Conservation (phyloP, 2,797 vertebrate genomes). For the Hafferia zeledoni region DNA sequence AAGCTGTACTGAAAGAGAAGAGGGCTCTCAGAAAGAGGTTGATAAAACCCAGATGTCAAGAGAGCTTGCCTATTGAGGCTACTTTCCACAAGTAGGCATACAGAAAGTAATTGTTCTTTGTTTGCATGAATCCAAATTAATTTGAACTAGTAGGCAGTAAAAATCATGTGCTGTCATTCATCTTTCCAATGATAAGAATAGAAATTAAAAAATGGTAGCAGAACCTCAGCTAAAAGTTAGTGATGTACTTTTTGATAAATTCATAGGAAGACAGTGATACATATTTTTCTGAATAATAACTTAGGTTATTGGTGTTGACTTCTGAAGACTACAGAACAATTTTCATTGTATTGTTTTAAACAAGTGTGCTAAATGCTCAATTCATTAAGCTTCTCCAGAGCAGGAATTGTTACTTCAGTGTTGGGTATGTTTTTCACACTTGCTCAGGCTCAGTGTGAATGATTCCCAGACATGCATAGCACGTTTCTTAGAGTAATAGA, state of each 20-base stretch:
- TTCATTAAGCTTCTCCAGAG: not conserved
- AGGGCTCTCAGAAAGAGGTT: slow-evolving; percentile 82
- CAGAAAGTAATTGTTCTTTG: not conserved
- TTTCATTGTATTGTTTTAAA: not conserved
- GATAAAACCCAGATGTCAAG: slow-evolving; percentile 80
- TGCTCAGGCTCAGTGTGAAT: not conserved
- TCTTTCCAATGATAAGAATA: not conserved
- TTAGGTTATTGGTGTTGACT: not conserved
- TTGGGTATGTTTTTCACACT: not conserved
- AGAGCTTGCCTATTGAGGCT: slow-evolving; percentile 84
- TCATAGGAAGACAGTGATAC: not conserved
- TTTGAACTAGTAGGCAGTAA: not conserved
- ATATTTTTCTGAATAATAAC: not conserved
- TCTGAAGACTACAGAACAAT: not conserved
- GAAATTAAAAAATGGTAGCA: not conserved
- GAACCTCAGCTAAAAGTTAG: not conserved
- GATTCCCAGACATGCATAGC: not conserved
- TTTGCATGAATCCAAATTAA: not conserved
- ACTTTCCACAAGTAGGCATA: slow-evolving; percentile 83
- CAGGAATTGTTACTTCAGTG: not conserved
- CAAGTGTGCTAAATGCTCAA: not conserved
- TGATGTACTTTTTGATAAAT: not conserved
- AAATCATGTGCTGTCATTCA: not conserved
- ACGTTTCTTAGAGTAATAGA: not conserved
- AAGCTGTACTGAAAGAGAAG: slow-evolving; percentile 84